phyloP scores from a whole-genome alignment of 1,140 invertebrate genomes.

The Druon quercuslanigerum region DNA sequence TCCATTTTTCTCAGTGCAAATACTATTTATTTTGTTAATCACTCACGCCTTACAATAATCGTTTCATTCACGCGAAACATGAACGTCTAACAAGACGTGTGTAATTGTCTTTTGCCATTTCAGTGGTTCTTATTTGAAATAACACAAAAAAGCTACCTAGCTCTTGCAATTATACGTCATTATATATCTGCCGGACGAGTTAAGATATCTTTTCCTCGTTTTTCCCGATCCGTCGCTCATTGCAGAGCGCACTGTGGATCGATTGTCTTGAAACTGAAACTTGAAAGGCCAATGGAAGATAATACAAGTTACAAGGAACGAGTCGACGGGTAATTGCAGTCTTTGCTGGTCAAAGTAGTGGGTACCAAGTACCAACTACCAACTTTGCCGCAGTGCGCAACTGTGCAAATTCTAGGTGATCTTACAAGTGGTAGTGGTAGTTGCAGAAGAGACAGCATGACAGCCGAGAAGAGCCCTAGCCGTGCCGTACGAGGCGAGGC shows the following conservation, averaged over 20 bases:
- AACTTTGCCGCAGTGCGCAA: constrained; percentile 54
- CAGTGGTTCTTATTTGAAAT: constrained; percentile 12
- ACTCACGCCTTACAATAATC: no score
- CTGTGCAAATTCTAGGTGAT: constrained; percentile 50
- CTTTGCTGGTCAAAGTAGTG: constrained; percentile 44
- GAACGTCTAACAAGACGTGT: constrained; percentile 15
- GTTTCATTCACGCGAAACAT: background rate
- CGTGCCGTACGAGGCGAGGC: background rate
- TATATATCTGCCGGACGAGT: constrained; percentile 28
- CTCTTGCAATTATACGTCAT: constrained; percentile 8
- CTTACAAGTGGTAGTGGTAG: constrained; percentile 7
- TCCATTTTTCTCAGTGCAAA: no score
- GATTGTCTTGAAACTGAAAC: background rate
- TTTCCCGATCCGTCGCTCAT: background rate
- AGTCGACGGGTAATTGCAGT: constrained; percentile 46
- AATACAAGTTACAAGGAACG: constrained; percentile 26
- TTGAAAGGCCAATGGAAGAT: constrained; percentile 19
- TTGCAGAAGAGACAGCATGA: constrained; percentile 47
- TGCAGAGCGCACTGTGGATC: constrained; percentile 1
- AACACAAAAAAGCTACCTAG: background rate
- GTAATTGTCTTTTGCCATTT: background rate
- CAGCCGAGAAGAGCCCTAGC: constrained; percentile 26
- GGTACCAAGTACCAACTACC: constrained; percentile 54
- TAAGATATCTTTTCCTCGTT: constrained; percentile 24
- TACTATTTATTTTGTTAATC: no score